These are phyloP conservation scores for Pithys albifrons DNA, from an alignment of 2,113 vertebrate genomes.

Conservation along the genomic window DNA sequence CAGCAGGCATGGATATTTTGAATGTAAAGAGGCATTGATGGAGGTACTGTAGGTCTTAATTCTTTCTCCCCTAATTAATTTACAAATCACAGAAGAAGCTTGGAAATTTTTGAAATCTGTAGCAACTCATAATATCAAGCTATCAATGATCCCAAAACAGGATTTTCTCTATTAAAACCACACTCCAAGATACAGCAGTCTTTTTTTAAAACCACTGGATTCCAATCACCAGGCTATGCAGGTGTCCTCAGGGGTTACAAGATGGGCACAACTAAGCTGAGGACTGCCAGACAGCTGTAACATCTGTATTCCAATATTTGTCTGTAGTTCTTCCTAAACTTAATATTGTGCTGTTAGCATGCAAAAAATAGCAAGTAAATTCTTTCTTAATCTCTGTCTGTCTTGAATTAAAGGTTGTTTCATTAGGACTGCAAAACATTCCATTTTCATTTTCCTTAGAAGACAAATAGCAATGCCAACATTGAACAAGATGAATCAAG, in stretches of 20 bases:
- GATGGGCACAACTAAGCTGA: background rate
- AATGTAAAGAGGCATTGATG: background rate
- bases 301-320: background rate
- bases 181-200: fast-evolving
- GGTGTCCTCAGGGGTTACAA: background rate
- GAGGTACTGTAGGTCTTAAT: background rate
- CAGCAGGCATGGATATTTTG: background rate
- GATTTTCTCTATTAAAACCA: background rate
- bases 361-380: background rate
- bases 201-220: background rate
- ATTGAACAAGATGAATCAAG: background rate
- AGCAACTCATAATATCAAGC: background rate
- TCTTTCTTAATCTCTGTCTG: background rate
- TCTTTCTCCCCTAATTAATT: background rate
- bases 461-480: background rate
- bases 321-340: background rate
- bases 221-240: background rate
- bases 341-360: background rate
- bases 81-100: background rate
- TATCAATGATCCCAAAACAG: background rate
- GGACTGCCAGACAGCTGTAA: background rate
- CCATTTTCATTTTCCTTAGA: background rate
- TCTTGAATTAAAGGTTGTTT: background rate
- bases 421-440: background rate
- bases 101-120: background rate